Conservation (phyloP, 2,113 vertebrate species). For the Macroglossus sobrinus region DNA sequence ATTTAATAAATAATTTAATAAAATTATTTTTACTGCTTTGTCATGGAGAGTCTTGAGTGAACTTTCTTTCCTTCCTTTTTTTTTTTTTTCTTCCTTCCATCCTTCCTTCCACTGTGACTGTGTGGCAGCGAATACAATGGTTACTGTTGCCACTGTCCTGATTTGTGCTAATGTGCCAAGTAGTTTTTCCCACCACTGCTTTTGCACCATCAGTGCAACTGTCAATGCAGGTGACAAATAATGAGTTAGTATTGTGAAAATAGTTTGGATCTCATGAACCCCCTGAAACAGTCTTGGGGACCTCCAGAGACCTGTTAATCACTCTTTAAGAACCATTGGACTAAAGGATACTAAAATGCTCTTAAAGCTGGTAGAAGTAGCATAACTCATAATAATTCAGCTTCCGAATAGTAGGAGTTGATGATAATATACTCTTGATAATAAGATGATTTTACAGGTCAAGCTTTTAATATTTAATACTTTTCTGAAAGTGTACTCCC, state of each 20-base stretch:
- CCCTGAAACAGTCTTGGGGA: neutral
- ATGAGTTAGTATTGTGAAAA: neutral
- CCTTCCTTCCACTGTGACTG: neutral
- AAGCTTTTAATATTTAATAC: neutral
- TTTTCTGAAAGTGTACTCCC: neutral
- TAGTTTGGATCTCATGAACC: neutral
- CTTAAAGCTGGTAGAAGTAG: neutral
- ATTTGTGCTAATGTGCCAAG: neutral
- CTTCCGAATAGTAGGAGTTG: constrained; percentile 24
- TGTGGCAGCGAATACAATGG: neutral
- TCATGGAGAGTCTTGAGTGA: neutral
- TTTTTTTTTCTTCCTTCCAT: neutral
- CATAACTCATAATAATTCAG: neutral
- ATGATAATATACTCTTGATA: neutral
- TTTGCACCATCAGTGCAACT: neutral
- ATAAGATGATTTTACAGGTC: neutral
- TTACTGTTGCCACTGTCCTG: neutral
- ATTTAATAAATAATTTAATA: constrained; percentile 2
- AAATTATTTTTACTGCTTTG: constrained; percentile 11
- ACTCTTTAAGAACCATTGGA: neutral
- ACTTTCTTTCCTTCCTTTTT: neutral
- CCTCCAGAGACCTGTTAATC: neutral
- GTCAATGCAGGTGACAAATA: neutral
- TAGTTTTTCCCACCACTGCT: neutral
- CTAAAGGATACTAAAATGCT: neutral